A percentile compares a stretch with the other conserved stretches of the same genome.
Evolutionary conservation across 1,140 invertebrate genomes (phyloP).

Genomic region (Cydia amplana): DNA sequence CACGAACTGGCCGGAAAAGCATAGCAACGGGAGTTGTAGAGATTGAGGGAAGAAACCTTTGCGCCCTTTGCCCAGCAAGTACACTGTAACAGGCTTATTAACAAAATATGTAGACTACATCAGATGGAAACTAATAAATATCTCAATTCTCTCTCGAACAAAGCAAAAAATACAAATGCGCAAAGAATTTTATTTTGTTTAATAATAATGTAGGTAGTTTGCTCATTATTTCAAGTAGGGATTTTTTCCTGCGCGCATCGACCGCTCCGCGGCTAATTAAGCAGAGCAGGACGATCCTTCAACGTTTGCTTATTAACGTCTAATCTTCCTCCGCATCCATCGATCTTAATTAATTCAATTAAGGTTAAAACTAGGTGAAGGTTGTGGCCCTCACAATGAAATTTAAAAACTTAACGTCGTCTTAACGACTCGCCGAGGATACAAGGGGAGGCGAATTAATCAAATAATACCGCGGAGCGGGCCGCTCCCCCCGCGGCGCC

Average conservation of each 20-base stretch:
- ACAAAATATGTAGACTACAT: too few species aligned
- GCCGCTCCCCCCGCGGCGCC: conserved; percentile 55
- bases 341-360: conserved; percentile 76
- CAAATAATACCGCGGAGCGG: conserved; percentile 77
- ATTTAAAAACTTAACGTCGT: conserved; percentile 77
- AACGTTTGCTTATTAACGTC: conserved; percentile 73
- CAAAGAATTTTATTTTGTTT: not conserved
- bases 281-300: conserved; percentile 70
- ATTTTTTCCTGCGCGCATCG: conserved; percentile 62
- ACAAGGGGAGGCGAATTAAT: conserved; percentile 79
- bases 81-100: too few species aligned
- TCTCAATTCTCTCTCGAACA: not conserved
- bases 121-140: too few species aligned
- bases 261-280: conserved; percentile 64
- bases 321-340: conserved; percentile 67
- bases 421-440: conserved; percentile 76
- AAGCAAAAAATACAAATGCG: not conserved
- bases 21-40: too few species aligned
- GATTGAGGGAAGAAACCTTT: too few species aligned
- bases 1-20: too few species aligned
- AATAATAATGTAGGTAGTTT: conserved; percentile 22
- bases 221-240: conserved; percentile 74
- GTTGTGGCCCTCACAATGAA: conserved; percentile 71
- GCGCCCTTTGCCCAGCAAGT: too few species aligned
- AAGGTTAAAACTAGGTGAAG: conserved; percentile 76